Base-by-base conservation (phyloP, 2,888 invertebrate genomes). In the Heliconius sara region DNA sequence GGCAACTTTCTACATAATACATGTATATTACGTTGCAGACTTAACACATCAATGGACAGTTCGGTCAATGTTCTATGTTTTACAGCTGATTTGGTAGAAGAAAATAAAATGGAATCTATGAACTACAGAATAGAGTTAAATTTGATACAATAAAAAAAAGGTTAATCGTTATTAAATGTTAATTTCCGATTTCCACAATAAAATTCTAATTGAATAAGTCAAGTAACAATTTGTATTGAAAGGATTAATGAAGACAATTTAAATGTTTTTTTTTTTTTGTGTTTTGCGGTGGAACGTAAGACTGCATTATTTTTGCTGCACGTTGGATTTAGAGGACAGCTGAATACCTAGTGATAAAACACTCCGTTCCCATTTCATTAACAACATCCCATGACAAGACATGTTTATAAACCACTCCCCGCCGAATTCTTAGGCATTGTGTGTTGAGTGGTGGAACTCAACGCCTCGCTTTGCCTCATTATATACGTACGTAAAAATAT, bases 41-140 rank as follows among this genome's bases (percentile, higher is more conserved):
- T 85, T 81, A 68, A 85, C 86, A 87, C 87, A 76, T 85, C 78
- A 88, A 80, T 83, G 86, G 47, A 63, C 85, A 89, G 85, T 16
- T 84, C 79, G 88, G 89, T 85, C 87, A 87, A 83, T 85, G 84
- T 80, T 83, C 80, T 75, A 77, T 25, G 34, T 10, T 65, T 57
- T 66, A 65, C 71, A 80, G 75, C 72, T 78, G 80, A 79, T 77
- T 34, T 30, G 66, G 25, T 34, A 70, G 19, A 60, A 72, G 47
- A 68, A n/a, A 52, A 30, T 30, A 77, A 65, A 77, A 70, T 70
- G 25, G 13, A 70, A 70, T 73, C 27, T 74, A 79, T 63, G 19
- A 10, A 25, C 19, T 22, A 5, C 27, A 27, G 16, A 63, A 60
- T 39, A 43, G 30, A 22, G n/a, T 39, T n/a, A 1, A 39, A 34